These are phyloP conservation scores for Genyomyrus donnyi DNA, from an alignment of 2,113 vertebrate genomes.

Conservation along the genomic window DNA sequence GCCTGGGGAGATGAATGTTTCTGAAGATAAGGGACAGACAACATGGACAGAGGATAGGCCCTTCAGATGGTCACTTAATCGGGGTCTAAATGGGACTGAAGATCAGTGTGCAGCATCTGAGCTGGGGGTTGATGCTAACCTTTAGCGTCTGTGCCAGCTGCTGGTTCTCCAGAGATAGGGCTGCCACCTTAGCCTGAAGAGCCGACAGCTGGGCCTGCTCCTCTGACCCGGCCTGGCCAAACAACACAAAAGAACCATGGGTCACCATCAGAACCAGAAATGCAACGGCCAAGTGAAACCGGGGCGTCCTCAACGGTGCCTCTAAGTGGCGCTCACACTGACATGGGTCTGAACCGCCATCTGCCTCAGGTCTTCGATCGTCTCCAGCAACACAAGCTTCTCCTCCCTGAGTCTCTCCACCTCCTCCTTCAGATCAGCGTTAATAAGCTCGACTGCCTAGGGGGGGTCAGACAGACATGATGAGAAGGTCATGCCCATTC, in stretches of 20 bases:
- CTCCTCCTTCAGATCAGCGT: conserved; percentile 46
- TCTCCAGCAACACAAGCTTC: conserved; percentile 60
- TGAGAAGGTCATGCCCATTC: not conserved
- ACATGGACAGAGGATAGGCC: not conserved
- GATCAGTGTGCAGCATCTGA: not conserved
- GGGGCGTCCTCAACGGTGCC: not conserved
- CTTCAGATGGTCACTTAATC: not conserved
- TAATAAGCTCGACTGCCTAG: conserved; percentile 55
- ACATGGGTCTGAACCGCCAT: conserved; percentile 49
- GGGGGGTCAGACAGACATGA: not conserved
- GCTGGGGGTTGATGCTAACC: conserved; percentile 49
- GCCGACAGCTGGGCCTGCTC: conserved; percentile 70
- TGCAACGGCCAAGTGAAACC: conserved; percentile 2
- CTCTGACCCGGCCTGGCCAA: conserved; percentile 55
- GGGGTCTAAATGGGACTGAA: not conserved
- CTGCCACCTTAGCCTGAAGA: conserved; percentile 80
- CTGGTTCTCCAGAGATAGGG: conserved; percentile 84
- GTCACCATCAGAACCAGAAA: conserved; percentile 27
- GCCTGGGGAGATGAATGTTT: conserved; percentile 50
- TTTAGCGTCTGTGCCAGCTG: conserved; percentile 79
- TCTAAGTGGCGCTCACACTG: conserved; percentile 23
- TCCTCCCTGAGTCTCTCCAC: conserved; percentile 59
- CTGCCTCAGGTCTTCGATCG: conserved; percentile 60
- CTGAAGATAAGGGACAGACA: conserved; percentile 30
- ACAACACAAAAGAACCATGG: conserved; percentile 34